Evolutionary conservation across 2,888 invertebrate genomes (phyloP).

Genomic region (Physocephala rufipes): DNA sequence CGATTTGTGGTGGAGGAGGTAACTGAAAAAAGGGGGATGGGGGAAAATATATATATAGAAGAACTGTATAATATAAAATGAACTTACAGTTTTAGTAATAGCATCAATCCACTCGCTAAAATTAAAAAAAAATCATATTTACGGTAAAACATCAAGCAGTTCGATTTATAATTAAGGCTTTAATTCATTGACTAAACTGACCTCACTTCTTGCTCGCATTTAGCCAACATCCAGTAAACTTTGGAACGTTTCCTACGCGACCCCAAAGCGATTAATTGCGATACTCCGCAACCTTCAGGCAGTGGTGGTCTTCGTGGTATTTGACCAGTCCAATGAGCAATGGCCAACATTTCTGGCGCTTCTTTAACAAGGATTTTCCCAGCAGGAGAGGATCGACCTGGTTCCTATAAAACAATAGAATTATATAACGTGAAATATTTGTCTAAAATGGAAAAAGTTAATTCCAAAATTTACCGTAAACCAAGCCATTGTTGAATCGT

Average conservation of each 20-base stretch:
- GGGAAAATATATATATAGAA: background rate
- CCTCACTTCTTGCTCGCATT: conserved; percentile 81
- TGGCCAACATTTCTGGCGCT: conserved; percentile 82
- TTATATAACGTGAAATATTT: background rate
- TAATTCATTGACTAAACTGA: too few species aligned
- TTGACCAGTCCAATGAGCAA: conserved; percentile 81
- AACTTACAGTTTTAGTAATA: conserved; percentile 80
- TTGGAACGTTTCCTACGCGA: conserved; percentile 74
- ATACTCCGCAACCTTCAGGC: conserved; percentile 74
- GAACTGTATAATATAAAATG: background rate
- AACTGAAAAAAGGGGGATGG: conserved; percentile 65
- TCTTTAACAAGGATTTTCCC: conserved; percentile 75
- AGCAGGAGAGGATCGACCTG: conserved; percentile 64
- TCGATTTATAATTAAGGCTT: background rate
- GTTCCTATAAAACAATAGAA: conserved; percentile 51
- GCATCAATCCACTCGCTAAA: conserved; percentile 82
- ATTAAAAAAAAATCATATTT: conserved; percentile 45
- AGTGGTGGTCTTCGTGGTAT: conserved; percentile 78
- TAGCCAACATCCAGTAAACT: conserved; percentile 84
- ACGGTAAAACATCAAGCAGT: background rate
- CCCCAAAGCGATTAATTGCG: conserved; percentile 82
- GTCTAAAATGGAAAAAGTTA: background rate
- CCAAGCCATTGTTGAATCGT: conserved; percentile 89
- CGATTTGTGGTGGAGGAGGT: conserved; percentile 78
- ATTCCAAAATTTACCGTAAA: conserved; percentile 71